phyloP scores from a whole-genome alignment of 2,888 invertebrate genomes.

The Drosophila subsilvestris region DNA sequence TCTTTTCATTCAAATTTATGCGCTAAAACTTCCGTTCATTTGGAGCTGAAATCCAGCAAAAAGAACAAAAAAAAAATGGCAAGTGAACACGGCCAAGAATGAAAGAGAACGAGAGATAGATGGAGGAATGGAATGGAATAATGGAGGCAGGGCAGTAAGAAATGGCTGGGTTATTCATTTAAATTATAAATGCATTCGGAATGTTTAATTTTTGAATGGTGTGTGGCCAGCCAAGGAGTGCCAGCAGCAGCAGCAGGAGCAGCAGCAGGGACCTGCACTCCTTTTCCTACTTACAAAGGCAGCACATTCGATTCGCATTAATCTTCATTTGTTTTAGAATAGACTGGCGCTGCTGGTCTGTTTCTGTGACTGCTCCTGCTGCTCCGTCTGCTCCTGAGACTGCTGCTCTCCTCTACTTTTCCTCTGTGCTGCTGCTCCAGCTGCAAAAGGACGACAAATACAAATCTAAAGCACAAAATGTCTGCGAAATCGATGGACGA shows the following conservation, averaged over 20 bases:
- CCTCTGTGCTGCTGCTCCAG: slow-evolving; percentile 19
- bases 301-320: slow-evolving; percentile 80
- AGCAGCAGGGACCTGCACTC: slow-evolving; percentile 38
- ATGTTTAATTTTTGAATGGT: slow-evolving; percentile 80
- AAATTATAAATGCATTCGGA: slow-evolving; percentile 81
- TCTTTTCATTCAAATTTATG: slow-evolving; percentile 72
- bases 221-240: slow-evolving; percentile 50
- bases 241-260: slow-evolving; percentile 13
- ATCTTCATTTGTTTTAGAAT: slow-evolving; percentile 80
- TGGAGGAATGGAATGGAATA: not conserved
- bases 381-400: slow-evolving; percentile 33
- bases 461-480: slow-evolving; percentile 79
- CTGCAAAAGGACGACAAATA: slow-evolving; percentile 77
- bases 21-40: slow-evolving; percentile 77
- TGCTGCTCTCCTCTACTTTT: slow-evolving; percentile 10
- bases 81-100: not conserved
- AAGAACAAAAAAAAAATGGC: slow-evolving; percentile 15
- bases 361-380: slow-evolving; percentile 17
- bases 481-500: slow-evolving; percentile 76
- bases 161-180: slow-evolving; percentile 75
- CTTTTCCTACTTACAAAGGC: slow-evolving; percentile 68
- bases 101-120: slow-evolving; percentile 25
- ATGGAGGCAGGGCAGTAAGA: slow-evolving; percentile 32
- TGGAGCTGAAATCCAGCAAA: slow-evolving; percentile 66
- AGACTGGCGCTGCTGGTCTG: slow-evolving; percentile 65